Conservation (phyloP, 2,797 vertebrate species). For the Dicrostonyx torquatus region DNA sequence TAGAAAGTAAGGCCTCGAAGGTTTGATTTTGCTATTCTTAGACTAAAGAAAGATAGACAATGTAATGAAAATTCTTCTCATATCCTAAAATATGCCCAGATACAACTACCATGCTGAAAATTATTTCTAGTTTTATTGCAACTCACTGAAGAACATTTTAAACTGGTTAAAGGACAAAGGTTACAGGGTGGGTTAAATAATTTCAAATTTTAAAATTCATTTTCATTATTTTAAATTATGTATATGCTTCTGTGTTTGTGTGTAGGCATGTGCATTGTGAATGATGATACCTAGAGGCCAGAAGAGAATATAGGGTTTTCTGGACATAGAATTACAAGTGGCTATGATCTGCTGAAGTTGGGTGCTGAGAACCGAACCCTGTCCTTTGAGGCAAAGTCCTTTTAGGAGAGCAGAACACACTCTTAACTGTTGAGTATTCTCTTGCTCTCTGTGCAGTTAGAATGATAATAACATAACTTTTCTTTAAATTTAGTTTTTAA, state of each 20-base stretch:
- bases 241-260: not conserved
- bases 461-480: not conserved
- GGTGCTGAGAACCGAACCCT: not conserved
- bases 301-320: not conserved
- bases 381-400: not conserved
- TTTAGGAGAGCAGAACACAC: not conserved
- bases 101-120: slow-evolving; percentile 18
- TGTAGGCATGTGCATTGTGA: not conserved
- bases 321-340: not conserved
- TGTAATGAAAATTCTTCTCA: slow-evolving; percentile 29
- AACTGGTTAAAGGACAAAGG: not conserved
- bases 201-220: not conserved
- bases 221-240: not conserved
- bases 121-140: not conserved
- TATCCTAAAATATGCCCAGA: not conserved
- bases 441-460: not conserved
- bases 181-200: not conserved
- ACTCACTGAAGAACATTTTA: not conserved
- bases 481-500: not conserved
- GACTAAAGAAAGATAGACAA: not conserved
- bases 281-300: too few species aligned
- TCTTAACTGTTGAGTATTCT: not conserved
- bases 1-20: not conserved
- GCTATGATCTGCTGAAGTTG: not conserved
- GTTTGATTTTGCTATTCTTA: slow-evolving; percentile 48